Base-by-base conservation (phyloP, 2,797 vertebrate species). In the Lateolabrax maculatus region DNA sequence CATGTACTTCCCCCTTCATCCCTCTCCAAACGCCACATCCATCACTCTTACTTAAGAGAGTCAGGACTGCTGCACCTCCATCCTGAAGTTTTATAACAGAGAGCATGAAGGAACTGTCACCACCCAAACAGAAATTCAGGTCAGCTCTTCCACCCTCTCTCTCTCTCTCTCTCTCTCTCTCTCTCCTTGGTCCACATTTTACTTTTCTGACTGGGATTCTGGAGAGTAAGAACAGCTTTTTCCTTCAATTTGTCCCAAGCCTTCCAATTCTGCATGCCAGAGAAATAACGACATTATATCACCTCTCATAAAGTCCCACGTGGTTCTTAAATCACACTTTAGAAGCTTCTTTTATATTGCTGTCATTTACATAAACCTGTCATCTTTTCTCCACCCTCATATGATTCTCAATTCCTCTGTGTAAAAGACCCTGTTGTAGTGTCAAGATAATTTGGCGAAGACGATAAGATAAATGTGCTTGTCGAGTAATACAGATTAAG, bases 111-210 rank as follows among this genome's bases (percentile, higher is more conserved):
- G 15, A 53, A 29, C 23, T 81, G 64, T 67, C 79, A 74, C 41
- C 67, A 79, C 69, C 37, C 55, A 51, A 76, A 70, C 13, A 51
- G 16, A 75, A 71, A 83, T 75, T 23, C 75, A 83, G 75, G 84
- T 82, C 70, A 61, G 9, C 6, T 21, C 8, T 39, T 15, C 27
- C 23, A 9, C 21, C 21, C 10, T 8, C 44, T 52, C 51, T 13
- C 27, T 51, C 43, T 21, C 18, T 36, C 31, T 58, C 9, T 5
- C 37, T 29, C 56, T 15, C 41, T 9, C 10, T 16, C 25, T 56
- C 53, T 49, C 27, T 64, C 41, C 21, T 66, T 25, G 18, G n/a
- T 36, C 41, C 43, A 37, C 34, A 23, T 63, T n/a, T 39, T 49
- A 39, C 44, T 51, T 29, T 23, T 27, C 61, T 46, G 67, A 66